phyloP scores from a whole-genome alignment of 2,113 vertebrate species.

The Melanerpes aurifrons region DNA sequence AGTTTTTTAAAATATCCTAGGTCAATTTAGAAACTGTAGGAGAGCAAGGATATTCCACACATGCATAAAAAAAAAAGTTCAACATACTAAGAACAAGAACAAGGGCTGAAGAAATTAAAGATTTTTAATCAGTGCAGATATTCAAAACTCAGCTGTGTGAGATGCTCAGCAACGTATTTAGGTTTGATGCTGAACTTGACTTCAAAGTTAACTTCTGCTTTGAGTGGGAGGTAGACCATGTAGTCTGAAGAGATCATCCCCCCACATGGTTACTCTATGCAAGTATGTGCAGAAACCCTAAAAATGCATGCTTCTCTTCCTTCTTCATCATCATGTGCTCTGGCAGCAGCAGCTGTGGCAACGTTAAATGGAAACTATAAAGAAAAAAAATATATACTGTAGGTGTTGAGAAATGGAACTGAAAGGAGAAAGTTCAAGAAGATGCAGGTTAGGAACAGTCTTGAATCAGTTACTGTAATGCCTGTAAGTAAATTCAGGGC shows the following conservation, averaged over 20 bases:
- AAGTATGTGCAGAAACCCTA: not conserved
- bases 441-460: not conserved
- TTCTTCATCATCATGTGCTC: not conserved
- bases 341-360: not conserved
- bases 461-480: not conserved
- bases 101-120: not conserved
- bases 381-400: not conserved
- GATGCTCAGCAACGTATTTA: not conserved
- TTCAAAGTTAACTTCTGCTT: not conserved
- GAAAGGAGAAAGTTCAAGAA: not conserved
- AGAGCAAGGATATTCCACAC: not conserved
- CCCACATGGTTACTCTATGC: not conserved
- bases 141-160: not conserved
- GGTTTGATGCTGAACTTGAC: not conserved
- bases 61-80: not conserved
- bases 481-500: not conserved
- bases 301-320: not conserved
- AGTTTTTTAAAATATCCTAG: not conserved
- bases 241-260: not conserved
- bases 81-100: not conserved
- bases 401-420: not conserved
- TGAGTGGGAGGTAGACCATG: not conserved
- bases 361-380: not conserved
- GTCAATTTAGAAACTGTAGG: not conserved
- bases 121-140: not conserved